Conservation (phyloP, 2,797 vertebrate species). For the Pseudomugil gertrudae region DNA sequence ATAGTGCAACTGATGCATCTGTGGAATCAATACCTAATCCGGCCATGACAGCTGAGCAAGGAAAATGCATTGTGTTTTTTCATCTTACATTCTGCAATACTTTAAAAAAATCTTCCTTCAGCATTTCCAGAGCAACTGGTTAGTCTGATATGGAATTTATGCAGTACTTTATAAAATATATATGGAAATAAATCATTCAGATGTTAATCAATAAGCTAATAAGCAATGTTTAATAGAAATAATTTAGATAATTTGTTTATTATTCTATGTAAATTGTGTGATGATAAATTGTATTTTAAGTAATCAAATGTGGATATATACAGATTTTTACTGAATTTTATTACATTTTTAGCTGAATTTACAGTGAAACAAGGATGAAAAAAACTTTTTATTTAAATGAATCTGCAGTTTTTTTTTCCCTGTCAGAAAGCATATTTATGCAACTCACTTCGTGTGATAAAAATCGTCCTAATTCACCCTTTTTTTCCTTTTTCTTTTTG, state of each 20-base stretch:
- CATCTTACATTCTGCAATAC: background rate
- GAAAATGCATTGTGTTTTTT: constrained; percentile 8
- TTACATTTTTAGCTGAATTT: background rate
- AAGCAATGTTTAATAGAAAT: background rate
- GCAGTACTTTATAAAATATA: background rate
- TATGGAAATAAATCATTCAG: background rate
- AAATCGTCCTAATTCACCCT: constrained; percentile 41
- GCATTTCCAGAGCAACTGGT: constrained; percentile 10
- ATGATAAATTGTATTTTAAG: too few species aligned
- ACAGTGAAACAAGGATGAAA: background rate
- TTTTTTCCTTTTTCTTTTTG: constrained; percentile 29
- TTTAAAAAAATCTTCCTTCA: background rate
- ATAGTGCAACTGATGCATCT: constrained; percentile 10
- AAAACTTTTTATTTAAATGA: background rate
- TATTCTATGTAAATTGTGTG: background rate
- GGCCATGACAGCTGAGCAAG: constrained; percentile 14
- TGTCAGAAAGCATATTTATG: constrained; percentile 21
- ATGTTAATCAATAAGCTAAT: background rate
- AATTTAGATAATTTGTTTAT: background rate
- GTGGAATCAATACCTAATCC: constrained; percentile 40
- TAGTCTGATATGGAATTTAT: background rate
- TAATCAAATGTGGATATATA: background rate
- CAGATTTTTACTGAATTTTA: background rate
- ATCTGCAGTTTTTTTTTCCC: constrained; percentile 1
- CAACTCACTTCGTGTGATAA: constrained; percentile 28